Evolutionary conservation across 2,888 invertebrate genomes (phyloP).

Genomic region (Andricus curvator): DNA sequence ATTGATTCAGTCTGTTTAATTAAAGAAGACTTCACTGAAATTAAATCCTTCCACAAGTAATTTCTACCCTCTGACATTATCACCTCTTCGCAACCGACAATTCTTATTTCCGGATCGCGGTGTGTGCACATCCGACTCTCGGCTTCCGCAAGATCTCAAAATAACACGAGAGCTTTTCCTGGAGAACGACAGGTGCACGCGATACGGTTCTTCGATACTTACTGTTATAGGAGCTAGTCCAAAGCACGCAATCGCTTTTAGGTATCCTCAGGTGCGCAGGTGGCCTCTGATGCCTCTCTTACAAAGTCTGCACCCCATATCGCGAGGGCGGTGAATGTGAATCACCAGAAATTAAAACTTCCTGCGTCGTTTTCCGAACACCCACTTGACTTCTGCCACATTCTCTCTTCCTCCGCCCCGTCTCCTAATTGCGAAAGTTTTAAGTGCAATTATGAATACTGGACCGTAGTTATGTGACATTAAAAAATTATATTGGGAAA

Average conservation of each 20-base stretch:
- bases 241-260: constrained; percentile 55
- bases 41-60: not conserved
- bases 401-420: not conserved
- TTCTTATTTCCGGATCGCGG: constrained; percentile 8
- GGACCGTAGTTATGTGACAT: no score
- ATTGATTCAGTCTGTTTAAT: not conserved
- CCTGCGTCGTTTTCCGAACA: not conserved
- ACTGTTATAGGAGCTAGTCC: constrained; percentile 47
- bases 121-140: constrained; percentile 9
- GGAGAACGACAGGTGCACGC: constrained; percentile 51
- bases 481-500: no score
- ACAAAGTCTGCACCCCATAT: constrained; percentile 1
- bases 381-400: not conserved
- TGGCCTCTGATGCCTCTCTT: constrained; percentile 7
- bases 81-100: not conserved
- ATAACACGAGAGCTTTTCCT: constrained; percentile 2
- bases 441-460: not conserved
- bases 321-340: not conserved
- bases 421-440: not conserved
- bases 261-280: constrained; percentile 46
- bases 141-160: not conserved
- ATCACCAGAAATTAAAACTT: not conserved
- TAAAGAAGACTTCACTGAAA: not conserved
- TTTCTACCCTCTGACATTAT: not conserved
- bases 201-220: constrained; percentile 54